These are phyloP conservation scores for Phalera bucephala DNA, from an alignment of 2,888 invertebrate species.

Conservation along the genomic window DNA sequence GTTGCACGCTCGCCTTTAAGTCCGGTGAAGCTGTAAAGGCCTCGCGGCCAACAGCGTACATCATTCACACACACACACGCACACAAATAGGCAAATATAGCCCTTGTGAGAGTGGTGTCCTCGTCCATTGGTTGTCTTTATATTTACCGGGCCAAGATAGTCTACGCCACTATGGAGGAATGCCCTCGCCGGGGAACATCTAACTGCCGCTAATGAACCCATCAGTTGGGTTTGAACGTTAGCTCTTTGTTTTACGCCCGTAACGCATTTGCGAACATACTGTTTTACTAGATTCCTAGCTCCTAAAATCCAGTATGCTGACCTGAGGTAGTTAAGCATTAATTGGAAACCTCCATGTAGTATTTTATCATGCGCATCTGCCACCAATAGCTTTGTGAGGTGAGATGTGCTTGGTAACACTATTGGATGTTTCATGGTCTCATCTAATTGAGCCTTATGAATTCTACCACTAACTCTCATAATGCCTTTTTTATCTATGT, in stretches of 20 bases:
- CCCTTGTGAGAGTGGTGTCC: no score
- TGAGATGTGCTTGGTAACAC: conserved; percentile 1
- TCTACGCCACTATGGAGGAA: no score
- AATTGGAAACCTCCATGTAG: conserved; percentile 32
- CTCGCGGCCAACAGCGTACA: no score
- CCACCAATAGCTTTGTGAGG: conserved; percentile 1
- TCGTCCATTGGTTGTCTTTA: no score
- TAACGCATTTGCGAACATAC: conserved; percentile 8
- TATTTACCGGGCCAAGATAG: no score
- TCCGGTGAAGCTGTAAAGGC: no score
- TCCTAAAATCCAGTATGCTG: conserved; percentile 25
- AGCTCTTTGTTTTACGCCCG: conserved; percentile 12
- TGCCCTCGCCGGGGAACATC: conserved; percentile 19
- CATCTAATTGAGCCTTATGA: no score
- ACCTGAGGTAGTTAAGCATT: conserved; percentile 20
- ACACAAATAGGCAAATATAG: conserved; percentile 6
- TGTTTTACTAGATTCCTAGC: conserved; percentile 1
- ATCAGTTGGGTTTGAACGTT: conserved; percentile 6
- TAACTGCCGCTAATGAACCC: conserved; percentile 20
- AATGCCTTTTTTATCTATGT: no score
- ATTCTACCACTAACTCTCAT: no score
- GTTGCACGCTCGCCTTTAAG: no score
- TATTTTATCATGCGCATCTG: conserved; percentile 16
- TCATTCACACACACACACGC: no score
- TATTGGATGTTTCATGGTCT: no score